Evolutionary conservation across 2,888 invertebrate species (phyloP).

Genomic region (Rhorus exstirpatorius): DNA sequence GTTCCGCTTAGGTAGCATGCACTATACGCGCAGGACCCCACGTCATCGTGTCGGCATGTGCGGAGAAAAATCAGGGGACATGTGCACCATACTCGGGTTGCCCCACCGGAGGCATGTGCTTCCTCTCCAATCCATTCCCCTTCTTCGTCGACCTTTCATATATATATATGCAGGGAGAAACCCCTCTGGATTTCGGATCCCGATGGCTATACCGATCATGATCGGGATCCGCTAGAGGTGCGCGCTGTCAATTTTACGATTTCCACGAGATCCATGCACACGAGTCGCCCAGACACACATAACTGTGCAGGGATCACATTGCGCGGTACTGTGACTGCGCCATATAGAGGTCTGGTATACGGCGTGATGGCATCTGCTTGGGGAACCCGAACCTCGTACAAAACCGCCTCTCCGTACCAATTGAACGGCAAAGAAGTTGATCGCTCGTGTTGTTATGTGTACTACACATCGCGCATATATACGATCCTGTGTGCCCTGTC

Average conservation of each 20-base stretch:
- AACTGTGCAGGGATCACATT: conserved; percentile 40
- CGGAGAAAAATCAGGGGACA: conserved; percentile 67
- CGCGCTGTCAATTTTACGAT: conserved; percentile 48
- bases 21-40: conserved; percentile 43
- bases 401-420: conserved; percentile 24
- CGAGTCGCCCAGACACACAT: conserved; percentile 18
- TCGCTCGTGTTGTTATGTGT: conserved; percentile 19
- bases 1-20: conserved; percentile 71
- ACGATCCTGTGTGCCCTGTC: not conserved
- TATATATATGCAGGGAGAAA: conserved; percentile 33
- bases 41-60: conserved; percentile 68
- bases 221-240: conserved; percentile 67
- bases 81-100: conserved; percentile 70
- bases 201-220: conserved; percentile 22
- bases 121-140: conserved; percentile 43
- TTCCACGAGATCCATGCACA: conserved; percentile 23
- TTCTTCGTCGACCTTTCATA: conserved; percentile 8
- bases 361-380: conserved; percentile 25
- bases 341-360: not conserved
- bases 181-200: conserved; percentile 11
- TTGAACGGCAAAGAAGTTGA: conserved; percentile 41
- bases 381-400: conserved; percentile 34
- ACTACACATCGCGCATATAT: not conserved
- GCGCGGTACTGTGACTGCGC: conserved; percentile 12
- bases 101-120: conserved; percentile 67